Percentiles rank a stretch among this genome's conserved stretches.
Evolutionary conservation across 1,140 invertebrate genomes (phyloP).

Genomic region (Sitophilus oryzae): DNA sequence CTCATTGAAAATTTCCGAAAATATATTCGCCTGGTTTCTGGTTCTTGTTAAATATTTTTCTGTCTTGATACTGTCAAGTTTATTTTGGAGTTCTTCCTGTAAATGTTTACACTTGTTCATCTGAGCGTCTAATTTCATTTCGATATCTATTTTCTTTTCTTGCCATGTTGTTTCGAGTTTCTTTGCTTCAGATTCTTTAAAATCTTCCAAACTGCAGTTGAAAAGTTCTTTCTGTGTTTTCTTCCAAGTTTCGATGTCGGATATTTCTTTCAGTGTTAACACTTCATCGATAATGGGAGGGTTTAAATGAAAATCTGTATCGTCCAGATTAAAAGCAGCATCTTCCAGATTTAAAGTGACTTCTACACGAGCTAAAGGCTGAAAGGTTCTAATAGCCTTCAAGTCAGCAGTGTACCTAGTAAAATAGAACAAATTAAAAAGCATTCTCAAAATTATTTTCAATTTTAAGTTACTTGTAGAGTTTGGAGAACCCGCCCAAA

Average conservation of each 20-base stretch:
- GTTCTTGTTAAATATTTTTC: constrained; percentile 27
- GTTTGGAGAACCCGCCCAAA: constrained; percentile 4
- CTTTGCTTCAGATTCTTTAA: constrained; percentile 36
- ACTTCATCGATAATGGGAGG: constrained; percentile 47
- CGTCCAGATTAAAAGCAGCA: constrained; percentile 34
- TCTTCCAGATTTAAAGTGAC: constrained; percentile 27
- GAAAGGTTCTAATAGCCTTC: constrained; percentile 8
- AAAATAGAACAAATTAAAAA: no score
- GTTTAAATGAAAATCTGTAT: constrained; percentile 40
- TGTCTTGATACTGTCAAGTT: constrained; percentile 27
- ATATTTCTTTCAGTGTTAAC: constrained; percentile 48
- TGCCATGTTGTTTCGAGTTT: constrained; percentile 19
- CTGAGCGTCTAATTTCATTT: constrained; percentile 44
- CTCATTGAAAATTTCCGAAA: constrained; percentile 27
- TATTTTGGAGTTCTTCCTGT: constrained; percentile 28
- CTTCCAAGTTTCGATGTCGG: constrained; percentile 52
- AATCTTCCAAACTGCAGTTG: constrained; percentile 43
- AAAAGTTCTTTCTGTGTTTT: constrained; percentile 48
- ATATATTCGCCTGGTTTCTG: constrained; percentile 19
- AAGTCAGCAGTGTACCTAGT: constrained; percentile 14
- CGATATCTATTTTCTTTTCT: constrained; percentile 37
- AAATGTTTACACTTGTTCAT: constrained; percentile 34
- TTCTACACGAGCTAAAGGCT: constrained; percentile 17
- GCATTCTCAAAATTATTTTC: no score
- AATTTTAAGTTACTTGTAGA: constrained; percentile 15